Conservation (phyloP, 1,140 invertebrate species). For the Araneus ventricosus region DNA sequence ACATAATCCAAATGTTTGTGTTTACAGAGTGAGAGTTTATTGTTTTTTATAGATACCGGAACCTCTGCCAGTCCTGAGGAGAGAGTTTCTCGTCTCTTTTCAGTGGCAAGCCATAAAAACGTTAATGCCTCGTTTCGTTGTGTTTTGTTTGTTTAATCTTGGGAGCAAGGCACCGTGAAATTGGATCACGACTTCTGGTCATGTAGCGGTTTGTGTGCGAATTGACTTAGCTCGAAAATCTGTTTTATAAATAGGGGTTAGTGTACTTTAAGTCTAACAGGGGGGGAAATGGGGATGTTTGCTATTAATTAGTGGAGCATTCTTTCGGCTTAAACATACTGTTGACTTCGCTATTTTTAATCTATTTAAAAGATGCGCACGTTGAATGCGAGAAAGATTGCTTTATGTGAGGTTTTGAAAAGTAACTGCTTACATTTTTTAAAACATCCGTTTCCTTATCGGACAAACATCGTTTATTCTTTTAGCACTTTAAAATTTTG, state of each 20-base stretch:
- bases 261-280: not conserved
- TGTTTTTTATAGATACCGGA: not conserved
- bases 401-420: not conserved
- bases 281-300: not conserved
- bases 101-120: conserved; percentile 47
- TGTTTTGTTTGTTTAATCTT: conserved; percentile 14
- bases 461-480: too few relatives aligned
- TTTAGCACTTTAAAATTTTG: too few relatives aligned
- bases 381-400: not conserved
- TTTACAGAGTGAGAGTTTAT: not conserved
- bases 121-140: conserved; percentile 24
- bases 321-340: not conserved
- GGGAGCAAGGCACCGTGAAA: not conserved
- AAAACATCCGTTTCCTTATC: too few relatives aligned
- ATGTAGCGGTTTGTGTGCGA: not conserved
- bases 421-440: too few relatives aligned
- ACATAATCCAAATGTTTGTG: not conserved
- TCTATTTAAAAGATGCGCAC: not conserved
- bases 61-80: not conserved
- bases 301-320: not conserved
- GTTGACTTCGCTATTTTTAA: not conserved
- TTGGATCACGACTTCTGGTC: conserved; percentile 30
- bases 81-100: not conserved
- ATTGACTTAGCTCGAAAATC: not conserved
- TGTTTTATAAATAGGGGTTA: not conserved